A percentile compares a stretch with the other conserved stretches of the same genome.
These are phyloP conservation scores for Taeniopygia guttata DNA, from an alignment of 2,797 vertebrate species.

Conservation along the genomic window DNA sequence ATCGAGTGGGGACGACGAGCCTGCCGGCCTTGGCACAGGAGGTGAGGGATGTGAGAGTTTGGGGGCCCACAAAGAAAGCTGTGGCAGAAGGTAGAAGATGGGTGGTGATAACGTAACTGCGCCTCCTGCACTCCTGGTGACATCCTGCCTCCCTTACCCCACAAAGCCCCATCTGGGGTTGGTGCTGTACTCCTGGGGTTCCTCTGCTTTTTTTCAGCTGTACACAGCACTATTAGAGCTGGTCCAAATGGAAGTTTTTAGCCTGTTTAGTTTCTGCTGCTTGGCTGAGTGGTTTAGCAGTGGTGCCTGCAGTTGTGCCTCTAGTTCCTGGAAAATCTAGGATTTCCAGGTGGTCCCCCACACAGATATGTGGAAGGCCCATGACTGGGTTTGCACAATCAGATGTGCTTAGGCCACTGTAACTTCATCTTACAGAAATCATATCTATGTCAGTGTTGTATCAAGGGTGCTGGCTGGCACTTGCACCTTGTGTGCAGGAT, in stretches of 20 bases:
- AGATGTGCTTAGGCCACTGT: background rate
- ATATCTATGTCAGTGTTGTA: background rate
- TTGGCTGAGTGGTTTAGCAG: background rate
- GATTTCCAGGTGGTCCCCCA: background rate
- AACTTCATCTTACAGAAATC: background rate
- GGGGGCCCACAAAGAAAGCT: background rate
- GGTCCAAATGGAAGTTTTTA: background rate
- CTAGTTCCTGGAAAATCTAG: background rate
- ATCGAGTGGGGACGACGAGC: fast-evolving
- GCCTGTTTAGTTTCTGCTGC: background rate
- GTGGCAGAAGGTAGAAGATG: background rate
- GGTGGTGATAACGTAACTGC: fast-evolving
- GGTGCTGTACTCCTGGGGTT: background rate
- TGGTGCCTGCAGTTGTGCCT: fast-evolving
- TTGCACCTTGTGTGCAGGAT: background rate
- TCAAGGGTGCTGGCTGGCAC: background rate
- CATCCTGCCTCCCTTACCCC: background rate
- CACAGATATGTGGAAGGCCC: background rate
- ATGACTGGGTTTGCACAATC: background rate
- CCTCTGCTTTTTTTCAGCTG: background rate
- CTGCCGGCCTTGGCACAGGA: background rate
- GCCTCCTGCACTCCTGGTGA: background rate
- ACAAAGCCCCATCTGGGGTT: background rate
- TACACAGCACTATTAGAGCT: background rate
- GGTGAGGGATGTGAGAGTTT: background rate